Base-by-base conservation (phyloP, 1,140 invertebrate species). In the Scaptomyza pallida region DNA sequence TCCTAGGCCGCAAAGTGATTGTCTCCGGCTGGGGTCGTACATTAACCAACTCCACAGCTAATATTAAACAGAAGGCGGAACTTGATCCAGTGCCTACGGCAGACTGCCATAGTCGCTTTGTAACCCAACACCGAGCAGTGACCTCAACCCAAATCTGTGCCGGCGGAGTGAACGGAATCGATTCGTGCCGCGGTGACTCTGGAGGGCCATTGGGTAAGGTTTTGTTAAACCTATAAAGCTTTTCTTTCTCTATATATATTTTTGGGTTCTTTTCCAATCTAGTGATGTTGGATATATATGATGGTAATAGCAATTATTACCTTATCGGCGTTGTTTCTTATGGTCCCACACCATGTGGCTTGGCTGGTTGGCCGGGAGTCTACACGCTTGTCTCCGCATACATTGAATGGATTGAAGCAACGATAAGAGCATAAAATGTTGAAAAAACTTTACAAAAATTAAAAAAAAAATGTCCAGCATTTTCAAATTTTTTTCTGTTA, bases 1-100 rank as follows among this genome's bases (percentile, higher is more conserved):
- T 93, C 48, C 77, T 93, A 1, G 92, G 92, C 0, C 78, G 91
- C n/a, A 93, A 91, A 35, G 92, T 96, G 33, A 93, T 93, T 56
- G 95, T 96, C 0, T 95, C 96, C 2, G 97, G 97, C 12, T 97
- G 97, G 97, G 97, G 97, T 6, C 94, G 93, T 80, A 96, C 95
- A 2, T 95, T 95, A 89, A 92, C 78, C 5, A 92, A 92, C 15
- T 30, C 61, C 0, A 78, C 75, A 9, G 74, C 89, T 12, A 68
- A 81, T 43, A 60, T 74, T 3, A 90, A 88, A 16, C 45, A 77
- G 1, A 90, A 90, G 57, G 89, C 89, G 0, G 70, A 68, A 2
- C 19, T 90, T 5, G 61, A 74, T 13, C 33, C 71, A 2, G 75
- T 89, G 13, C 16, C 62, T 0, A 21, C 23, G 2, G 37, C 5